phyloP scores from a whole-genome alignment of 1,140 invertebrate species.

The Pogonomyrmex californicus region DNA sequence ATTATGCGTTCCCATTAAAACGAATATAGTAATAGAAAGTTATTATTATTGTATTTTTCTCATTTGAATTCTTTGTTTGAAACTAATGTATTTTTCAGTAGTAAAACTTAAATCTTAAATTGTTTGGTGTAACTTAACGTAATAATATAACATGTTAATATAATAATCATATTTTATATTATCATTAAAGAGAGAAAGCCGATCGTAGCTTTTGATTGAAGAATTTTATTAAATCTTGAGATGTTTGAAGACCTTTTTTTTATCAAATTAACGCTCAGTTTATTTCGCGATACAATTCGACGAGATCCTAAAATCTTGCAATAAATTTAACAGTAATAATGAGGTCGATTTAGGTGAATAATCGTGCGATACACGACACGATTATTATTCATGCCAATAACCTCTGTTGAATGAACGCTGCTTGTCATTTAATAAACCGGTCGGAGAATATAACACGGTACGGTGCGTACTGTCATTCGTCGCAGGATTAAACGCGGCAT shows the following conservation, averaged over 20 bases:
- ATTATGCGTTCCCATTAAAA: no score
- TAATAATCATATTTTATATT: neutral
- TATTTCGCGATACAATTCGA: neutral
- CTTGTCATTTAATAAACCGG: constrained; percentile 34
- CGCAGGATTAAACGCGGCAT: constrained; percentile 1
- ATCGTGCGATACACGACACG: neutral
- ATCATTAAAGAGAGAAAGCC: neutral
- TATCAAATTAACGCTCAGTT: neutral
- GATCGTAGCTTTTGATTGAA: neutral
- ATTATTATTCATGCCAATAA: constrained; percentile 21
- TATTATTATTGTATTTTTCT: neutral
- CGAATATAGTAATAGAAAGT: neutral
- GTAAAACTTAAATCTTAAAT: neutral
- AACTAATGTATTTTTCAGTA: neutral
- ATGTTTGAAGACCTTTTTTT: neutral
- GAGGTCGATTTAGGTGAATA: constrained; percentile 3
- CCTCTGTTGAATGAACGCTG: neutral
- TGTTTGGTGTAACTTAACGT: neutral
- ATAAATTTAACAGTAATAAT: constrained; percentile 20
- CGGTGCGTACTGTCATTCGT: constrained; percentile 1
- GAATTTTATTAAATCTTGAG: constrained; percentile 7
- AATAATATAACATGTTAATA: neutral
- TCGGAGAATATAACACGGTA: neutral
- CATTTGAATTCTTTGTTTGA: neutral
- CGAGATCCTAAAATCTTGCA: neutral